phyloP scores from a whole-genome alignment of 1,140 invertebrate species.

The Lepidurus apus region DNA sequence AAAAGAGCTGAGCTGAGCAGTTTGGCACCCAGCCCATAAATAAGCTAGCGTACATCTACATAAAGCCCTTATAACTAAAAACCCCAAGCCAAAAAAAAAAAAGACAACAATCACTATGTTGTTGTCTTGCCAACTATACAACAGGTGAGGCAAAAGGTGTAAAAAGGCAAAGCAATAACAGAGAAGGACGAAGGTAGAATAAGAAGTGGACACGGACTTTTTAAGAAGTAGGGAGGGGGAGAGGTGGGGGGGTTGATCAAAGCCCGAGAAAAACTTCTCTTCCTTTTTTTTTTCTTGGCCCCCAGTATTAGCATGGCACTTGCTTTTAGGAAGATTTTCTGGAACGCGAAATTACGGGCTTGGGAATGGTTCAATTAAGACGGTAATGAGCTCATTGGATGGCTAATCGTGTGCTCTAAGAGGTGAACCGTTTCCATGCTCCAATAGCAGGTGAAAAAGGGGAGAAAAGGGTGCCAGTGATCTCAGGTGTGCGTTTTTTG shows the following conservation, averaged over 20 bases:
- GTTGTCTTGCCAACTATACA: conserved; percentile 13
- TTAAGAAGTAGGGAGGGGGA: not conserved
- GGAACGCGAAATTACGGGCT: too few species aligned
- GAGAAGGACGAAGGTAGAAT: conserved; percentile 3
- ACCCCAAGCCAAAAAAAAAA: not conserved
- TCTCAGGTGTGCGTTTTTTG: not conserved
- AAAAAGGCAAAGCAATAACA: conserved; percentile 9
- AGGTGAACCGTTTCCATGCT: not conserved
- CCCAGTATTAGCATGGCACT: not conserved
- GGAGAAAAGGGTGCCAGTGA: conserved; percentile 5
- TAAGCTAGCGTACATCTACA: conserved; percentile 8
- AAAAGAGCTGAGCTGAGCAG: not conserved
- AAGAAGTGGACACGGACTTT: not conserved
- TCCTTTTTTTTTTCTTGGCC: not conserved
- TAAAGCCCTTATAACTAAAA: not conserved
- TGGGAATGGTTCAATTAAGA: not conserved
- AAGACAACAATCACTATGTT: not conserved
- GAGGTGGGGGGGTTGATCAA: not conserved
- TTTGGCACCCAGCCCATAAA: conserved; percentile 18
- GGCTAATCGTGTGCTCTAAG: not conserved
- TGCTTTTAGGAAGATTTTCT: too few species aligned
- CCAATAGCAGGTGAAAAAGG: not conserved
- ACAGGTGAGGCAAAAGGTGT: conserved; percentile 21
- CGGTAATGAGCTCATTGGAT: not conserved
- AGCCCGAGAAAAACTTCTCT: not conserved